Evolutionary conservation across 2,113 vertebrate genomes (phyloP), one percentile per base, ranked within the genome.

Genomic region (zebrafish (Danio rerio)): DNA sequence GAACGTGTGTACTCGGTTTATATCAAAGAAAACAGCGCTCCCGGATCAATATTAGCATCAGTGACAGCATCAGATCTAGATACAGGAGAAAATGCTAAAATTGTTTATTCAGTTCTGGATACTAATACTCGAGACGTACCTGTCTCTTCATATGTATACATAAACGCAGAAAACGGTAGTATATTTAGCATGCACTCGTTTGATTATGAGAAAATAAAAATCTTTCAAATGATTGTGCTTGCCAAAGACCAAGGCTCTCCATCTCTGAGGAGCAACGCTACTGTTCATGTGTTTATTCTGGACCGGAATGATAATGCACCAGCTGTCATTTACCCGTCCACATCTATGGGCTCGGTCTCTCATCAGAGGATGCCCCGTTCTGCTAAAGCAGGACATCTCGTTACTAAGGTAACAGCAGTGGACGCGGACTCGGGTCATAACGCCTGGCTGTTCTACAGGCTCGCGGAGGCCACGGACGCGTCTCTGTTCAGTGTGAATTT

Each of bases 351-450:
- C 0, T 47, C 86, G 16, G 88, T 76, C 0, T 84, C 86, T 61
- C 90, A 92, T 9, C 94, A 95, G 84, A 94, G 86, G 68, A 91
- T 95, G 76, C 93, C 94, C 0, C 91, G 93, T 9, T 94, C 94
- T 16, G 92, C 91, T 53, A 93, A 96, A 63, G 81, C 88, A 0
- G 95, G 95, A 71, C 95, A 94, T 80, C 86, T 96, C 71, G 94
- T 96, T 79, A 94, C 95, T 63, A 96, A 96, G 87, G 93, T 96
- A 86, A 94, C 94, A 15, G 95, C 95, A 0, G 93, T 96, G 88
- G 96, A 97, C 63, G 93, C 92, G 0, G 96, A 97, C 16, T 92
- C 96, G 0, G 96, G 96, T 55, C 94, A 96, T 84, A 97, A 96
- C 0, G 96, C 95, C 3, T 96, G 95, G 94, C 92, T 96, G 10